These are phyloP conservation scores for Apus apus DNA, from an alignment of 2,113 vertebrate species.

Conservation along the genomic window DNA sequence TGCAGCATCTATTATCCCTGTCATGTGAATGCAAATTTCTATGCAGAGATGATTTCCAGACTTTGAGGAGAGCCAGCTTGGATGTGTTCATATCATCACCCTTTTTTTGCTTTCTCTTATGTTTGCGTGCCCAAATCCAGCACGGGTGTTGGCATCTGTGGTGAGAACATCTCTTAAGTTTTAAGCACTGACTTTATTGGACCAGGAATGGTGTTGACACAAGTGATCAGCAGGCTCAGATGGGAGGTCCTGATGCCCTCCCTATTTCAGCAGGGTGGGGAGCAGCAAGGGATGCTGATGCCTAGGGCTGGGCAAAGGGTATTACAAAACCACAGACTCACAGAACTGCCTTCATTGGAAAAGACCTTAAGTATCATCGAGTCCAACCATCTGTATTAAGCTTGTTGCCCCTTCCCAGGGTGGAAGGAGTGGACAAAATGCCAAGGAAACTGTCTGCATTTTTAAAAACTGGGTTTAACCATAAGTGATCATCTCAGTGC, in stretches of 20 bases:
- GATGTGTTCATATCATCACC: background rate
- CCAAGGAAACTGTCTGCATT: background rate
- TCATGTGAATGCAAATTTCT: slow-evolving; percentile 51
- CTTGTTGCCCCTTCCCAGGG: background rate
- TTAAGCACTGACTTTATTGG: background rate
- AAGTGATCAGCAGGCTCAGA: background rate
- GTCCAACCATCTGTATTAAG: background rate
- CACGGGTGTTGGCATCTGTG: background rate
- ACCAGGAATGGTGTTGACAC: background rate
- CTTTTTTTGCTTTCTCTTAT: background rate
- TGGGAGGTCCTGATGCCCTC: background rate
- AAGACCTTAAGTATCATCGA: no score
- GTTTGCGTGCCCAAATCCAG: background rate
- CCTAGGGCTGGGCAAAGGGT: background rate
- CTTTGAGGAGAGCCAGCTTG: background rate
- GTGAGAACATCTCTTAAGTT: background rate
- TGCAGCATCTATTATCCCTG: slow-evolving; percentile 36
- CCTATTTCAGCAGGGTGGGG: background rate
- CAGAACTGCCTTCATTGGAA: no score
- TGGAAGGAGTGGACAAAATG: background rate
- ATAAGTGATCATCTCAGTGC: rapidly evolving
- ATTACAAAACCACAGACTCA: no score
- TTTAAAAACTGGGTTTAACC: background rate
- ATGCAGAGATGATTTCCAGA: slow-evolving; percentile 43
- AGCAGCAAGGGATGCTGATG: background rate